A percentile compares a stretch with the other conserved stretches of the same genome.
Conservation (phyloP, 2,797 vertebrate species). For the Simalia tracyae region DNA sequence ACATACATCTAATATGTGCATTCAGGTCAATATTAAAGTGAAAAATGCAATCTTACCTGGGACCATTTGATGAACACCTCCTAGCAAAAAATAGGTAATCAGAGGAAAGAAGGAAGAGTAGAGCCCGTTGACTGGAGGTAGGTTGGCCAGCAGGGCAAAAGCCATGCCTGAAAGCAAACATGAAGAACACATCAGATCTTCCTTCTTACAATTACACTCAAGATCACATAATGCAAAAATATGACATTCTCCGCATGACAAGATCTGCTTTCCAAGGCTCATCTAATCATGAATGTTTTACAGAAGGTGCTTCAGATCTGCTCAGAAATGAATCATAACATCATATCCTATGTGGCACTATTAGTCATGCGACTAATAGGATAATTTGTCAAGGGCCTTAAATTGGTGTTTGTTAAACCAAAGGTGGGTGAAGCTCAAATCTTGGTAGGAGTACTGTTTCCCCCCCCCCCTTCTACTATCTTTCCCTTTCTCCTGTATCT, state of each 20-base stretch:
- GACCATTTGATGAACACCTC: slow-evolving; percentile 91
- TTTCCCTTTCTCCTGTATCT: neutral
- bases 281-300: neutral
- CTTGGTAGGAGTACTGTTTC: neutral
- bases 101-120: slow-evolving; percentile 93
- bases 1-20: neutral
- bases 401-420: neutral
- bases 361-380: neutral
- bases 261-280: too few relatives aligned
- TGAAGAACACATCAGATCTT: neutral
- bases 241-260: neutral
- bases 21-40: neutral
- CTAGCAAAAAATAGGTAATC: slow-evolving; percentile 88
- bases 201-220: neutral
- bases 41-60: slow-evolving; percentile 79
- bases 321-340: neutral
- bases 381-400: neutral
- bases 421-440: neutral
- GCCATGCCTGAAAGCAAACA: slow-evolving; percentile 82
- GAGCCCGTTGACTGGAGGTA: slow-evolving; percentile 90
- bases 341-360: neutral
- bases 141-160: slow-evolving; percentile 88
- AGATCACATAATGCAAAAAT: neutral
- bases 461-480: neutral
- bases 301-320: neutral